Percentiles rank a stretch among this genome's conserved stretches.
Conservation (phyloP, 2,797 vertebrate genomes). For the Sternarchorhynchus goeldii region DNA sequence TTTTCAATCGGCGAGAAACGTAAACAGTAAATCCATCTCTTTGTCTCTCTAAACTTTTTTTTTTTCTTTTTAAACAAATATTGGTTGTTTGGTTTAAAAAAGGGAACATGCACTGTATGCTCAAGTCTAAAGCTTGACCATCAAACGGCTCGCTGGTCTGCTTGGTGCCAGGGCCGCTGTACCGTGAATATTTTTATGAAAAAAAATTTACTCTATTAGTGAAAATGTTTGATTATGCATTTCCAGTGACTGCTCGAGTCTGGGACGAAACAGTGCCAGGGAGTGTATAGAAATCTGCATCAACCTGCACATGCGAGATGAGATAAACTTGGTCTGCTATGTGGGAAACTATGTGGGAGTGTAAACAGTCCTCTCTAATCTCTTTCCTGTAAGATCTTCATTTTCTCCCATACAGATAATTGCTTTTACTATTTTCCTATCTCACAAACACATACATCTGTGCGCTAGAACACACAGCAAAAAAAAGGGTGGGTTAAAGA, state of each 20-base stretch:
- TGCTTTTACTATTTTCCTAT: conserved; percentile 2
- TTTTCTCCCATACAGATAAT: conserved; percentile 20
- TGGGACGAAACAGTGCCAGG: neutral
- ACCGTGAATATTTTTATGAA: no score
- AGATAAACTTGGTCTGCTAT: neutral
- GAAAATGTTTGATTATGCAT: conserved; percentile 5
- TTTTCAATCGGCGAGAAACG: no score
- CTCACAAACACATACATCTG: neutral
- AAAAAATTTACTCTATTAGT: neutral
- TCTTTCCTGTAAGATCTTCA: conserved; percentile 13
- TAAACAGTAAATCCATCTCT: no score
- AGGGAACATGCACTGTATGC: no score
- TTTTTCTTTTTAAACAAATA: no score
- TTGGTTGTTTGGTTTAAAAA: no score
- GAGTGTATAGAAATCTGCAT: neutral
- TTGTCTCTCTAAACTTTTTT: no score
- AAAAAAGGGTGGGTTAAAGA: no score
- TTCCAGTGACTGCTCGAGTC: neutral
- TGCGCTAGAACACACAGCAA: no score
- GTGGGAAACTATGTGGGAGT: conserved; percentile 12
- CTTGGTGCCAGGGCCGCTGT: no score
- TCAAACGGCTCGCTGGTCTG: no score
- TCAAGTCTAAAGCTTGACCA: no score
- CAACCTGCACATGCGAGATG: neutral
- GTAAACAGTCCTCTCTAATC: conserved; percentile 14